phyloP scores from a whole-genome alignment of 2,797 vertebrate genomes.

The Arvicola amphibius region DNA sequence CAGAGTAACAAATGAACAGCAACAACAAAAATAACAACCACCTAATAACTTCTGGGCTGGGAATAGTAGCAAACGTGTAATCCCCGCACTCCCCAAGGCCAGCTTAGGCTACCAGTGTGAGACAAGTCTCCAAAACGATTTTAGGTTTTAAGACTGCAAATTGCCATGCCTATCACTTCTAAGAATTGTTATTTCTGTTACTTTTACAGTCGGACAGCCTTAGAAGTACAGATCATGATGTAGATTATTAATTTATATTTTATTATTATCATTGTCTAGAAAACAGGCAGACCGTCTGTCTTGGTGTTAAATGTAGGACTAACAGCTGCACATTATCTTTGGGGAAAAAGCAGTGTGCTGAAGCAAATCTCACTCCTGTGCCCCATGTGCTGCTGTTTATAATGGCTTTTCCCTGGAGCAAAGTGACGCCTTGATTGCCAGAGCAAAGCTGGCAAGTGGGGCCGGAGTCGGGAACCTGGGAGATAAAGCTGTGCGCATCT shows the following conservation, averaged over 20 bases:
- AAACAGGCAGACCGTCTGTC: not conserved
- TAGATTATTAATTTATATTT: not conserved
- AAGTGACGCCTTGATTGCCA: slow-evolving; percentile 75
- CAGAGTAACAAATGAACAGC: not conserved
- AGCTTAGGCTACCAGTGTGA: not conserved
- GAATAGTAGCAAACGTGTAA: not conserved
- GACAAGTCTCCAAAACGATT: not conserved
- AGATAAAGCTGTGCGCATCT: slow-evolving; percentile 60
- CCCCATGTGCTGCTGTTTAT: slow-evolving; percentile 83
- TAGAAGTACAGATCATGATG: not conserved
- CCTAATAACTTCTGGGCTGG: not conserved
- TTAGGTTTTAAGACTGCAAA: not conserved
- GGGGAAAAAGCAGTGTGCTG: slow-evolving; percentile 63
- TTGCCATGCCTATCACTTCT: not conserved
- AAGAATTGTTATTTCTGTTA: no score
- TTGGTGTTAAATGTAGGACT: not conserved
- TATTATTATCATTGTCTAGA: not conserved
- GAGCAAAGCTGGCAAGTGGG: slow-evolving; percentile 74
- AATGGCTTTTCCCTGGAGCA: slow-evolving; percentile 84
- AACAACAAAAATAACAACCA: not conserved
- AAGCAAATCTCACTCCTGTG: slow-evolving; percentile 64
- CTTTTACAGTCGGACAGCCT: not conserved
- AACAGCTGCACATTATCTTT: slow-evolving; percentile 64
- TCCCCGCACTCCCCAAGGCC: not conserved
- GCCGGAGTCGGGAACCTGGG: slow-evolving; percentile 72